Base-by-base conservation (phyloP, 2,797 vertebrate genomes). In the Chromis chromis region DNA sequence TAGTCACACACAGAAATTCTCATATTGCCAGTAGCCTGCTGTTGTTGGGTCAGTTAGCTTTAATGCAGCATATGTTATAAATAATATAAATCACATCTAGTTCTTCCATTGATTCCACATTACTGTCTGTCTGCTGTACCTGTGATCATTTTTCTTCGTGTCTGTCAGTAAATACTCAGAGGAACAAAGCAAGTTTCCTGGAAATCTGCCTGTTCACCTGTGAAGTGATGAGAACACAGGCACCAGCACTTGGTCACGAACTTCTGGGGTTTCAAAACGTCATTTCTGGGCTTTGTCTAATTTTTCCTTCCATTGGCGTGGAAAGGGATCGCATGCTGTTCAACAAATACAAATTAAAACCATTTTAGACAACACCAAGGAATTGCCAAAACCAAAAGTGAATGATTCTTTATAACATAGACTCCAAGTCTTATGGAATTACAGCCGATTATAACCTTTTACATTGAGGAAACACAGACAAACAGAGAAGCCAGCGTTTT, bases 71-170 rank as follows among this genome's bases (percentile, higher is more conserved):
- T 81, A 52, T 59, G 71, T 82, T 84, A 80, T 87, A 83, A 86
- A 89, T 86, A 79, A 81, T 81, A 87, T 71, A 88, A 87, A 80
- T 87, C 79, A 79, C 79, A 89, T 75, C 46, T 56, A 49, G 28
- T 81, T 81, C 44, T 70, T 59, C 56, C 59, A 70, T 57, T 84
- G 78, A 77, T 79, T 87, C 65, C 49, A 59, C 58, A 63, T 69
- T 62, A 79, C 60, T 63, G 76, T 86, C 79, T 48, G 44, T 85
- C 77, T 70, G 1, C 48, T 50, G 65, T n/a, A 59, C 19, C 46
- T 46, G 19, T 50, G 68, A 83, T 82, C 17, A 46, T n/a, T 74
- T 86, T 27, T 74, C 65, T 21, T 53, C 2, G 8, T 49, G 64
- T 76, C 58, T 54, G 65, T 76, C 72, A 49, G 36, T 8, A 14